Conservation (phyloP, 53 echinoderm and acorn worm species). For the Holothuria scabra region DNA sequence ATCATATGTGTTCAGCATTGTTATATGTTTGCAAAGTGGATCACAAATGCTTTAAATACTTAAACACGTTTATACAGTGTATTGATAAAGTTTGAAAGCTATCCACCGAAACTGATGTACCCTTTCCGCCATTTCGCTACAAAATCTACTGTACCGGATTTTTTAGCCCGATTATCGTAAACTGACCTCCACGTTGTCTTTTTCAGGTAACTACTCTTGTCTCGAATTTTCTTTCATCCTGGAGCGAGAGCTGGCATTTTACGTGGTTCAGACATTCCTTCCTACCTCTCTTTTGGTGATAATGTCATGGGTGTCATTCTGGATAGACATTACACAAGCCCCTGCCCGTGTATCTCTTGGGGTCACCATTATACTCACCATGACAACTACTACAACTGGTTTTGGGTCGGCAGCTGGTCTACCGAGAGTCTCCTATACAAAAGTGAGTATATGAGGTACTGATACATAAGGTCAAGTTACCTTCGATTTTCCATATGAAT, state of each 20-base stretch:
- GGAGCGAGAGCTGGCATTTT: constrained; percentile 86
- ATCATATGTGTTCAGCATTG: no score
- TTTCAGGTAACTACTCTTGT: constrained; percentile 77
- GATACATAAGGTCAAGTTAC: no score
- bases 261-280: constrained; percentile 89
- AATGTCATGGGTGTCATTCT: constrained; percentile 94
- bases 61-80: no score
- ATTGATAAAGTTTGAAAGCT: no score
- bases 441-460: constrained; percentile 44
- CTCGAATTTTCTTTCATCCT: constrained; percentile 80
- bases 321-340: constrained; percentile 93
- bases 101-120: no score
- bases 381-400: constrained; percentile 89
- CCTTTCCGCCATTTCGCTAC: no score
- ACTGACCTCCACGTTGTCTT: no score
- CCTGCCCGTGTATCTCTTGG: constrained; percentile 87
- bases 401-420: constrained; percentile 84
- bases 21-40: no score
- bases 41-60: no score
- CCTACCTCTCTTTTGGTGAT: constrained; percentile 83
- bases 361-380: constrained; percentile 88
- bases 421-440: constrained; percentile 89
- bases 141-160: no score
- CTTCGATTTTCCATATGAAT: no score
- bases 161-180: no score